Base-by-base conservation (phyloP, 35 echinoderm and acorn worm genomes). In the Ophioderma brevispina region DNA sequence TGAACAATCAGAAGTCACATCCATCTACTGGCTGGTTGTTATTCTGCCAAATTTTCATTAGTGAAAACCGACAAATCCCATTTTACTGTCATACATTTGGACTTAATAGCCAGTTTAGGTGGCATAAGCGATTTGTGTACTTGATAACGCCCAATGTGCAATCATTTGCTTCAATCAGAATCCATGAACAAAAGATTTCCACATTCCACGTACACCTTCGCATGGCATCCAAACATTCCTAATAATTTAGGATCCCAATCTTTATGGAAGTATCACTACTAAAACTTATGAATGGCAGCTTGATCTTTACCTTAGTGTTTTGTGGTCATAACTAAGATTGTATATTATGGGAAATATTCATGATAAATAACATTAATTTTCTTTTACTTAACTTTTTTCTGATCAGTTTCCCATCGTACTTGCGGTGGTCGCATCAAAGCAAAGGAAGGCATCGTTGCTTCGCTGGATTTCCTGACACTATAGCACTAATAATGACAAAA, bases 361-460 rank as follows among this genome's bases (percentile, higher is more conserved):
- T 37, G 18, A 36, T 78, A 36, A 17, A 41, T 19, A 21, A 2
- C 33, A 18, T 38, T 85, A 1, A 17, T 64, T 36, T 59, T 17
- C 55, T 17, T 46, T 46, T 46, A 46, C 17, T 4, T 46, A 17
- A 8, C 4, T 46, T 46, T 46, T 46, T 46, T 46, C 4, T 70
- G 59, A 25, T 70, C 32, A 85, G 83, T 85, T 31, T 19, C 35
- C 3, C 13, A 64, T 11, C 50, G 83, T 13, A 85, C 33, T 31
- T 85, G 83, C 55, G 63, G 83, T 59, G 83, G 83, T 36, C 52
- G 52, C 43, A 21, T 85, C 32, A 85, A 85, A 59, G 52, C 43
- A 2, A 36, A 59, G 25, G 31, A 36, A 31, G 83, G 83, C 0
- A 40, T 37, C 18, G 52, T 85, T 37, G 52, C 83, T 6, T 85